Percentiles rank a stretch among this genome's conserved stretches.
phyloP scores from a whole-genome alignment of 64 coral and sea anemone genomes.

The Astreopora myriophthalma region DNA sequence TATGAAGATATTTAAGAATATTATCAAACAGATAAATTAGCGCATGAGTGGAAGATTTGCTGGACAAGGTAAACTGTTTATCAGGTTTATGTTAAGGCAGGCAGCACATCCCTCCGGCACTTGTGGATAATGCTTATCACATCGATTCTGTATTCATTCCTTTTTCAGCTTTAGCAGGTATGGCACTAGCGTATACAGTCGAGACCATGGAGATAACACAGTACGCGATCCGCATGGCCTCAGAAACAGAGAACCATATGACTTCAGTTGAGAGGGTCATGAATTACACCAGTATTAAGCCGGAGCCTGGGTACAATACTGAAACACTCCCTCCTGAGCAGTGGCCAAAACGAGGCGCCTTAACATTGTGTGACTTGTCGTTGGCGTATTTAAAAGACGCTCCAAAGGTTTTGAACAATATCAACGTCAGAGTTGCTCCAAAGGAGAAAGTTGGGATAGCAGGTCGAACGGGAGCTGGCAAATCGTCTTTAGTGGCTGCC shows the following conservation, averaged over 20 bases:
- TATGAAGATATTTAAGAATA: too few species aligned
- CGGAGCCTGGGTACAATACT: slow-evolving; percentile 16
- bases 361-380: slow-evolving; percentile 20
- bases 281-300: neutral
- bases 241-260: slow-evolving; percentile 51
- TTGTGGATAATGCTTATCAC: neutral
- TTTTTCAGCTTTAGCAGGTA: slow-evolving; percentile 47
- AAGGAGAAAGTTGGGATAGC: slow-evolving; percentile 59
- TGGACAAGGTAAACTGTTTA: too few species aligned
- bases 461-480: slow-evolving; percentile 65
- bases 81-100: too few species aligned
- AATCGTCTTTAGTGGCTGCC: slow-evolving; percentile 48
- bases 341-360: slow-evolving; percentile 24
- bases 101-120: too few species aligned
- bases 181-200: slow-evolving; percentile 6
- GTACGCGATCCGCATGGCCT: neutral
- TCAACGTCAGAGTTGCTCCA: neutral
- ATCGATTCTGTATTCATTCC: neutral
- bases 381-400: slow-evolving; percentile 42
- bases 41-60: too few species aligned
- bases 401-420: slow-evolving; percentile 12
- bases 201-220: neutral
- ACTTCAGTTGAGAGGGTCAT: neutral
- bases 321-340: neutral
- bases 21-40: too few species aligned